A percentile compares a stretch with the other conserved stretches of the same genome.
Evolutionary conservation across 2,797 vertebrate species (phyloP).

Genomic region (Protonibea diacanthus): DNA sequence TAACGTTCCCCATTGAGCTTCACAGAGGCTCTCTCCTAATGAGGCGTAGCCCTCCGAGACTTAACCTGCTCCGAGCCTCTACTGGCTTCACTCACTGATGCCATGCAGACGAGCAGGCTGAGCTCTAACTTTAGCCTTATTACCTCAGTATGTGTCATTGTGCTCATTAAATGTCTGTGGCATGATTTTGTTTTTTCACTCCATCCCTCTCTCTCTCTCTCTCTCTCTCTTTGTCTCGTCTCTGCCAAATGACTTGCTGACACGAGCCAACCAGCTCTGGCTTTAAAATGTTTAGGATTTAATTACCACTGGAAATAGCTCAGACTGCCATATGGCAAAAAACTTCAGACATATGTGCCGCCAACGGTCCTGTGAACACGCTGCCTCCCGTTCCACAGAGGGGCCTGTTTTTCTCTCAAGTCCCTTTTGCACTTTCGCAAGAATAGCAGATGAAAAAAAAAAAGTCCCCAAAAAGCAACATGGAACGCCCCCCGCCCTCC

Average conservation of each 20-base stretch:
- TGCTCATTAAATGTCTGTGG: conserved; percentile 56
- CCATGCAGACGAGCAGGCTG: conserved; percentile 53
- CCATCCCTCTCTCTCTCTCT: conserved; percentile 43
- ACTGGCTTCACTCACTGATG: conserved; percentile 41
- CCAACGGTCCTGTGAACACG: conserved; percentile 95
- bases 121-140: conserved; percentile 66
- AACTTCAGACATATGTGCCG: conserved; percentile 96
- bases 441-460: conserved; percentile 77
- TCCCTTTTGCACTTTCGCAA: conserved; percentile 81
- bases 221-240: conserved; percentile 68
- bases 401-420: conserved; percentile 76
- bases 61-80: conserved; percentile 44
- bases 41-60: conserved; percentile 66
- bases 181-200: conserved; percentile 37
- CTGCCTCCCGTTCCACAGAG: conserved; percentile 85
- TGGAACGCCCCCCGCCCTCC: conserved; percentile 66
- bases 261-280: conserved; percentile 69
- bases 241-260: conserved; percentile 78
- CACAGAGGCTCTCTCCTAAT: conserved; percentile 56
- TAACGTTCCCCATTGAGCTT: conserved; percentile 48
- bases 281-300: conserved; percentile 94
- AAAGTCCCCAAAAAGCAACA: conserved; percentile 78
- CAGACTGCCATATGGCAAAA: conserved; percentile 96
- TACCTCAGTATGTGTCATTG: conserved; percentile 44
- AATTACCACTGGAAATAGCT: conserved; percentile 98